Percentiles rank a stretch among this genome's conserved stretches.
Evolutionary conservation across 92 coral and sea anemone genomes (phyloP).

Genomic region (Zoanthus sansibaricus): DNA sequence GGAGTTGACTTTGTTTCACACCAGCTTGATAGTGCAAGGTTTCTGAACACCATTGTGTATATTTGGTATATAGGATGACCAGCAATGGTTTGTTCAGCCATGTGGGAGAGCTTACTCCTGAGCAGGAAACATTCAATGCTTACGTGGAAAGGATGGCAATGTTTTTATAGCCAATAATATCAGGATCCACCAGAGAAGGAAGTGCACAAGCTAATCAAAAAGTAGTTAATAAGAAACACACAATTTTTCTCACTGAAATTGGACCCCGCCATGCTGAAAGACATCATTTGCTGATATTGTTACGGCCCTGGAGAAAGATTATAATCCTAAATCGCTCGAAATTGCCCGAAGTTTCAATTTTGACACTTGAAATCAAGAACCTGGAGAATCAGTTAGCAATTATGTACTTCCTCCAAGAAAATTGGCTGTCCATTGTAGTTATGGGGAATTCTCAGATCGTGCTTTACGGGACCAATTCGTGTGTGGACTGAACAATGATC

Average conservation of each 20-base stretch:
- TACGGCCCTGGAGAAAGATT: slow-evolving; percentile 48
- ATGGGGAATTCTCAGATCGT: slow-evolving; percentile 55
- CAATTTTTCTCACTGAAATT: slow-evolving; percentile 53
- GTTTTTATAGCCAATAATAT: slow-evolving; percentile 67
- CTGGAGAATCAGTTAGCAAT: slow-evolving; percentile 53
- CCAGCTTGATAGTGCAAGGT: slow-evolving; percentile 1
- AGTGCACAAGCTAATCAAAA: slow-evolving; percentile 27
- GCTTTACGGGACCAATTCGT: slow-evolving; percentile 71
- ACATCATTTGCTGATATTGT: slow-evolving; percentile 39
- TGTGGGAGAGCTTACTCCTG: slow-evolving; percentile 49
- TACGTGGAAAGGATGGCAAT: slow-evolving; percentile 66
- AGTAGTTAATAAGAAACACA: slow-evolving; percentile 54
- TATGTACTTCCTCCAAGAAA: slow-evolving; percentile 60
- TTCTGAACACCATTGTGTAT: not conserved
- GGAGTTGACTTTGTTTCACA: not conserved
- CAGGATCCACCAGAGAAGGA: slow-evolving; percentile 47
- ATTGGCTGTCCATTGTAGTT: slow-evolving; percentile 62
- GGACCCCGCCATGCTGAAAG: slow-evolving; percentile 62
- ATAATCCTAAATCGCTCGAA: slow-evolving; percentile 31
- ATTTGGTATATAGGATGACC: not conserved
- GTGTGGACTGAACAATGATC: slow-evolving; percentile 63
- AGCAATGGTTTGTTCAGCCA: slow-evolving; percentile 49
- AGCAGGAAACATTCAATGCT: slow-evolving; percentile 50
- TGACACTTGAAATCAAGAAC: slow-evolving; percentile 51
- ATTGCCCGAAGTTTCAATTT: slow-evolving; percentile 68